phyloP scores from a whole-genome alignment of 92 coral and sea anemone species.

The Palythoa grandis region DNA sequence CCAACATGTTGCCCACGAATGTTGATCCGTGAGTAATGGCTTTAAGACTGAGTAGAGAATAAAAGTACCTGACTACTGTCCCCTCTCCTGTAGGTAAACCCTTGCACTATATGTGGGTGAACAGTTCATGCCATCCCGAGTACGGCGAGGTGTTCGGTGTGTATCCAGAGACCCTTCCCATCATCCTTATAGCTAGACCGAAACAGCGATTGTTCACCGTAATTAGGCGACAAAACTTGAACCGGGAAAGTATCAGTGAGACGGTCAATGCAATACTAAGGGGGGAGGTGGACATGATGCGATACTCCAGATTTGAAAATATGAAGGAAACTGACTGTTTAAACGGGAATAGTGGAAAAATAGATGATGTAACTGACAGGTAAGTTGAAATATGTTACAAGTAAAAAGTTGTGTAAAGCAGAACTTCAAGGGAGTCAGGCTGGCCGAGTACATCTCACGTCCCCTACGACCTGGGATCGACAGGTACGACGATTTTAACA shows the following conservation, averaged over 20 bases:
- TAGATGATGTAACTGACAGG: not conserved
- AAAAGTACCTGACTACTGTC: not conserved
- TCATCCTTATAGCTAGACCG: conserved; percentile 82
- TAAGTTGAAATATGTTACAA: too few relatives aligned
- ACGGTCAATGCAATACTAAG: conserved; percentile 61
- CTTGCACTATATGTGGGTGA: conserved; percentile 85
- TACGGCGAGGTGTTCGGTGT: conserved; percentile 88
- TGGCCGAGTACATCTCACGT: too few relatives aligned
- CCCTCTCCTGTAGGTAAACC: conserved; percentile 58
- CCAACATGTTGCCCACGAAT: too few relatives aligned
- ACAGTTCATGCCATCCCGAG: conserved; percentile 89
- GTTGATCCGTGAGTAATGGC: too few relatives aligned
- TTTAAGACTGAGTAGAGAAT: too few relatives aligned
- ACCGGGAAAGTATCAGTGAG: conserved; percentile 58
- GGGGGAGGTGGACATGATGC: conserved; percentile 63
- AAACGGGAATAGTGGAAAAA: not conserved
- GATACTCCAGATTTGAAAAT: conserved; percentile 84
- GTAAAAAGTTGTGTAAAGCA: too few relatives aligned
- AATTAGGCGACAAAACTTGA: conserved; percentile 53
- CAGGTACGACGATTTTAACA: too few relatives aligned
- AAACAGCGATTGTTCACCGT: conserved; percentile 75
- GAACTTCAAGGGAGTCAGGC: too few relatives aligned
- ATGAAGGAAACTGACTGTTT: conserved; percentile 62
- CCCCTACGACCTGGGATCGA: too few relatives aligned
- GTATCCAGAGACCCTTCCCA: conserved; percentile 73